Evolutionary conservation across 2,113 vertebrate species (phyloP).

Genomic region (Microcebus griseorufus): DNA sequence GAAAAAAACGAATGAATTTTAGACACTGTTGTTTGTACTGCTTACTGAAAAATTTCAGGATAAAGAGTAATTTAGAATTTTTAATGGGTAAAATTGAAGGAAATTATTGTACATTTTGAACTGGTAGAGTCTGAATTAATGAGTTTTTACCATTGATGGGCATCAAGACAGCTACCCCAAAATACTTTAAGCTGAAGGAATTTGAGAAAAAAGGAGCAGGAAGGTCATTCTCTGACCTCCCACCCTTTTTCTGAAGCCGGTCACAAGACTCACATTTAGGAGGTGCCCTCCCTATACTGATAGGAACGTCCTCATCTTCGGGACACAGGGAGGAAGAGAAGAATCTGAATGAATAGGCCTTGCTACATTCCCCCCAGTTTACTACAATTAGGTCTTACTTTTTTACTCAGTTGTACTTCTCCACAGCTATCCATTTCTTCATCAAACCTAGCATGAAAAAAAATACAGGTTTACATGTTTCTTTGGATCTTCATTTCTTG

Average conservation of each 20-base stretch:
- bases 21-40: not conserved
- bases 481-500: not conserved
- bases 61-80: slow-evolving; percentile 31
- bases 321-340: not conserved
- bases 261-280: not conserved
- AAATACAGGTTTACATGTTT: not conserved
- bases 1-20: not conserved
- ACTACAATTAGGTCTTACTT: not conserved
- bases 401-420: not conserved
- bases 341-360: not conserved
- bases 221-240: not conserved
- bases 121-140: not conserved
- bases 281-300: rapidly evolving
- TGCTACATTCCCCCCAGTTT: not conserved
- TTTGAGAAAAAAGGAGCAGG: not conserved
- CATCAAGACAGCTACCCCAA: not conserved
- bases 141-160: not conserved
- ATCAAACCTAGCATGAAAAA: not conserved
- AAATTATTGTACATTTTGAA: not conserved
- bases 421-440: not conserved
- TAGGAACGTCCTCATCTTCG: not conserved
- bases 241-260: not conserved
- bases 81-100: slow-evolving; percentile 9
- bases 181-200: not conserved
- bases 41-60: not conserved